Evolutionary conservation across 2,888 invertebrate species (phyloP), one percentile per base, ranked within the genome.

Genomic region (Drosophila acutilabella): DNA sequence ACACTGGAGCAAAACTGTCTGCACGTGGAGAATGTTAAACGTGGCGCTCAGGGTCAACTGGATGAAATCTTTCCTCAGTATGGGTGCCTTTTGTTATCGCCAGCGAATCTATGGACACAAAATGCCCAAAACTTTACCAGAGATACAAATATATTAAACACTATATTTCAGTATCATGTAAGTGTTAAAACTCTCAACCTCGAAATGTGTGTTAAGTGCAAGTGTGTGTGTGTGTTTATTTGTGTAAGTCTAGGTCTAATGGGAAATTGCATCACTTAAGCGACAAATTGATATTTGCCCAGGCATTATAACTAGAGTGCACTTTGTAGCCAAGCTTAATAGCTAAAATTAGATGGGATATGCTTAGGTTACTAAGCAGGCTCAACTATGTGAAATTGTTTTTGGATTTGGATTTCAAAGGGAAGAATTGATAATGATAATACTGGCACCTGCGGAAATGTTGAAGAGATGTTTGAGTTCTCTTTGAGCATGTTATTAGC

Each of bases 21-120:
- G 73, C 97, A 97, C 90, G 95, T 98, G 58, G 97, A 97, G 91
- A 95, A 95, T 66, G 95, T 96, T 6, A 96, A 96, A 87, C 94
- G 94, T 53, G 81, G 88, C 50, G 75, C 73, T 36, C 88, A 88
- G 56, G 72, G 78, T 42, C 94, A 94, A 74, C 93, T 94, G 67
- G 94, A 95, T 40, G 93, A 93, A 56, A 94, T 97, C 60, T 93
- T 99, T 73, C 98, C 99, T 0, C 97, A 98, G 91, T 98, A 97
- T 91, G 96, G 96, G 91, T 99, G 99, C 92, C 94, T 99, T 26
- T 93, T 98, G 41, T 93, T 99, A 8, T 98, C 98, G 0, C 99
- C 98, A 0, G 98, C 98, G 6, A 98, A 97, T 93, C 94, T 99
- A 65, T 99, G 99, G 99, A 95, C 96, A 80, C 96, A 97, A 90